Percentiles rank a stretch among this genome's conserved stretches.
Conservation (phyloP, 1,140 invertebrate species). For the Trachymyrmex cornetzi region DNA sequence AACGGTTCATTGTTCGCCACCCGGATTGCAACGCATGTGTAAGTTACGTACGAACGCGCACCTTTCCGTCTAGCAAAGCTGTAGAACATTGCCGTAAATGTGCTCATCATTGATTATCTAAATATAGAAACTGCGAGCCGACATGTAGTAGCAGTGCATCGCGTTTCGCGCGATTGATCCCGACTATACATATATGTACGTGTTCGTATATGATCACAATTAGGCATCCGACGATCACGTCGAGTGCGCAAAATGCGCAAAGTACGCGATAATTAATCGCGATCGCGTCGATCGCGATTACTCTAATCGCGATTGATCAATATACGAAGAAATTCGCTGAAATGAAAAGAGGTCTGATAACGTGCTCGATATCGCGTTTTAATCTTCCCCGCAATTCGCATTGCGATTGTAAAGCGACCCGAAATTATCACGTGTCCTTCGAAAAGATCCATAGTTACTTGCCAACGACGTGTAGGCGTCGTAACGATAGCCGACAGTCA, state of each 20-base stretch:
- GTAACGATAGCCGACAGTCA: not conserved
- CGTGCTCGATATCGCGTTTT: not conserved
- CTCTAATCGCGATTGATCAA: not conserved
- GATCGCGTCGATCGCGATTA: not conserved
- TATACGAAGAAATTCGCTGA: not conserved
- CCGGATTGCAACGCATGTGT: not conserved
- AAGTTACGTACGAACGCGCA: not conserved
- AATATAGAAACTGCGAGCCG: slow-evolving; percentile 73
- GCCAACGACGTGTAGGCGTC: not conserved
- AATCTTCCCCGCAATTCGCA: not conserved
- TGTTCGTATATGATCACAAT: slow-evolving; percentile 24
- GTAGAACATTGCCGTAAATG: slow-evolving; percentile 72
- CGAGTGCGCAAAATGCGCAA: not conserved
- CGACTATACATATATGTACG: not conserved
- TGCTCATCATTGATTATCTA: slow-evolving; percentile 76
- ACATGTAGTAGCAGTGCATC: slow-evolving; percentile 52
- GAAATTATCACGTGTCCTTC: slow-evolving; percentile 17
- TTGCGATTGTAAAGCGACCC: not conserved
- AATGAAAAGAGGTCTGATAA: not conserved
- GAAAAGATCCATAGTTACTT: slow-evolving; percentile 1
- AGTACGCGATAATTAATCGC: not conserved
- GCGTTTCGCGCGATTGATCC: slow-evolving; percentile 66
- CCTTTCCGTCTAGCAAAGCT: slow-evolving; percentile 45
- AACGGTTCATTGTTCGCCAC: slow-evolving; percentile 54
- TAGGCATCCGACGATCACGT: not conserved